A percentile compares a stretch with the other conserved stretches of the same genome.
Evolutionary conservation across 2,797 vertebrate genomes (phyloP).

Genomic region (Dipus sagitta): DNA sequence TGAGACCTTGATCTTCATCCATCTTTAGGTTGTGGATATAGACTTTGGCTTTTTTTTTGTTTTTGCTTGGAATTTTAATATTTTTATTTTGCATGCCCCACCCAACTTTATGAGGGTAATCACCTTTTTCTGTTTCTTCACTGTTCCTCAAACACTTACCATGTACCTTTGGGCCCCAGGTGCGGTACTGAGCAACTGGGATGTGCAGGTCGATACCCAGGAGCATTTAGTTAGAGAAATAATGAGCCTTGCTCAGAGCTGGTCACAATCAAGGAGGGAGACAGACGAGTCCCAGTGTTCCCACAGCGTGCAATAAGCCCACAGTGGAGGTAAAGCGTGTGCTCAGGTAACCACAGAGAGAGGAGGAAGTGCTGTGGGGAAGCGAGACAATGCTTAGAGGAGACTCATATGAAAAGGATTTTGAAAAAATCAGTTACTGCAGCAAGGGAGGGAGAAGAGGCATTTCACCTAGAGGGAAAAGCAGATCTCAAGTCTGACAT

Average conservation of each 20-base stretch:
- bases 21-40: not conserved
- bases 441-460: not conserved
- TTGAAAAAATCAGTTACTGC: not conserved
- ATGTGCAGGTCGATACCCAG: not conserved
- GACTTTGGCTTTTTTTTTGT: not conserved
- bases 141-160: not conserved
- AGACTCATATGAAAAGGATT: constrained; percentile 15
- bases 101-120: not conserved
- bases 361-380: not conserved
- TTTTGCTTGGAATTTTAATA: not conserved
- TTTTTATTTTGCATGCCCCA: not conserved
- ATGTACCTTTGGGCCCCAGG: not conserved
- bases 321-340: not conserved
- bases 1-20: not conserved
- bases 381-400: not conserved
- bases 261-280: not conserved
- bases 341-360: not conserved
- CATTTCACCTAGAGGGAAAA: not conserved
- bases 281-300: not conserved
- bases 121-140: not conserved
- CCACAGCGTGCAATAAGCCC: not conserved
- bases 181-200: not conserved
- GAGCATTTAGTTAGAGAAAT: constrained; percentile 56
- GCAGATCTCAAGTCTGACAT: not conserved
- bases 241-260: not conserved